Evolutionary conservation across 2,797 vertebrate genomes (phyloP).

Genomic region (Hypotaenidia philippensis): DNA sequence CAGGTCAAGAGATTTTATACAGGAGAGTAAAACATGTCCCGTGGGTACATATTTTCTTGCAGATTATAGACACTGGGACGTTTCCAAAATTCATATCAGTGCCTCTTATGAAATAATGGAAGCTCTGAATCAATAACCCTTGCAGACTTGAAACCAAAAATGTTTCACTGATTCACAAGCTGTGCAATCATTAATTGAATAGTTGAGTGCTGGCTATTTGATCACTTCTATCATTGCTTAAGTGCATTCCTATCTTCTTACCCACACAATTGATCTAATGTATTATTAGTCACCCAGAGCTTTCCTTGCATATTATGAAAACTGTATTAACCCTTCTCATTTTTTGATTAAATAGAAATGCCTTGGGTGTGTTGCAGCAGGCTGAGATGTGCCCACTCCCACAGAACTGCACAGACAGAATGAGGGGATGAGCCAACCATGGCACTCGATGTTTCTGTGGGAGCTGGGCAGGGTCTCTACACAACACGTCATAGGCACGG

Average conservation of each 20-base stretch:
- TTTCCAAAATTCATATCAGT: neutral
- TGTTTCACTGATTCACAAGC: conserved; percentile 48
- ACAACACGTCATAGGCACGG: rapidly evolving
- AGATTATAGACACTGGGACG: neutral
- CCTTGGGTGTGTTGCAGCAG: neutral
- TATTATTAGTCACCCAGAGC: conserved; percentile 21
- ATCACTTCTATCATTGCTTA: neutral
- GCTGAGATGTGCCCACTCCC: neutral
- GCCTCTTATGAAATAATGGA: conserved; percentile 24
- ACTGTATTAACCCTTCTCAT: conserved; percentile 21
- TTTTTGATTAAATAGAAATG: conserved; percentile 14
- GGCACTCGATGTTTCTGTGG: rapidly evolving
- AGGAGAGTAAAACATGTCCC: neutral
- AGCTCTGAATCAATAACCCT: conserved; percentile 36
- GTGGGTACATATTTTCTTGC: conserved; percentile 1
- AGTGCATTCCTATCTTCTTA: neutral
- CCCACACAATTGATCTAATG: conserved; percentile 15
- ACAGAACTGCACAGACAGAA: neutral
- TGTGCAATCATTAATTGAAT: conserved; percentile 36
- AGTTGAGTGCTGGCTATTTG: conserved; percentile 14
- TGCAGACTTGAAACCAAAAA: neutral
- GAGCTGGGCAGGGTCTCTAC: neutral
- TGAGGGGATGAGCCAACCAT: rapidly evolving
- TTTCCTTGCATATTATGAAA: neutral
- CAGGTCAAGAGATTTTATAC: conserved; percentile 12